Conservation (phyloP, 2,888 invertebrate species). For the Apeira syringaria region DNA sequence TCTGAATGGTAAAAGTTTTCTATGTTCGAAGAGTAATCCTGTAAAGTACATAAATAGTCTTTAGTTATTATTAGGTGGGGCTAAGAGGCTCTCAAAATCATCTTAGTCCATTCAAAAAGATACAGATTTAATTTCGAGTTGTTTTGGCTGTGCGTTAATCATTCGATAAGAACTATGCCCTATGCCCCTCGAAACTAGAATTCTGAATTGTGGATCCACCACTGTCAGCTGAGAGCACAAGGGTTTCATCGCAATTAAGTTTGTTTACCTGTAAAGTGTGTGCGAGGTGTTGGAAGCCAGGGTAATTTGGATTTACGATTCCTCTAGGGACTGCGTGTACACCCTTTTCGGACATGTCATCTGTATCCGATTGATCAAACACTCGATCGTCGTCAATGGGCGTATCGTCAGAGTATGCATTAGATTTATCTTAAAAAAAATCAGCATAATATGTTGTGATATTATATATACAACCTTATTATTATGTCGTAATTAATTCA, state of each 20-base stretch:
- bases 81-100: too few relatives aligned
- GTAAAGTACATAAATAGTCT: too few relatives aligned
- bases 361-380: slow-evolving; percentile 83
- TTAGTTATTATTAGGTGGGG: too few relatives aligned
- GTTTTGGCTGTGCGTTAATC: too few relatives aligned
- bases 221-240: slow-evolving; percentile 45
- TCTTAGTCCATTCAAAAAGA: too few relatives aligned
- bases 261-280: slow-evolving; percentile 85
- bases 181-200: too few relatives aligned
- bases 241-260: slow-evolving; percentile 39
- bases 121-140: too few relatives aligned
- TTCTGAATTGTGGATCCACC: too few relatives aligned
- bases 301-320: slow-evolving; percentile 93
- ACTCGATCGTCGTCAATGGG: slow-evolving; percentile 80
- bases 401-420: slow-evolving; percentile 59
- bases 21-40: slow-evolving; percentile 77
- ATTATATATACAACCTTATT: too few relatives aligned
- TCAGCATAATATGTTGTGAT: too few relatives aligned
- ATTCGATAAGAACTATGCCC: too few relatives aligned
- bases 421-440: slow-evolving; percentile 47
- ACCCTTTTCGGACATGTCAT: slow-evolving; percentile 76
- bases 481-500: too few relatives aligned
- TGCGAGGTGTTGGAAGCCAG: slow-evolving; percentile 92
- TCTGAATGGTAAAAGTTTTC: slow-evolving; percentile 77
- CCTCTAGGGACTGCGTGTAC: slow-evolving; percentile 83